phyloP scores from a whole-genome alignment of 2,797 vertebrate species.

The Sebastes flavidus region DNA sequence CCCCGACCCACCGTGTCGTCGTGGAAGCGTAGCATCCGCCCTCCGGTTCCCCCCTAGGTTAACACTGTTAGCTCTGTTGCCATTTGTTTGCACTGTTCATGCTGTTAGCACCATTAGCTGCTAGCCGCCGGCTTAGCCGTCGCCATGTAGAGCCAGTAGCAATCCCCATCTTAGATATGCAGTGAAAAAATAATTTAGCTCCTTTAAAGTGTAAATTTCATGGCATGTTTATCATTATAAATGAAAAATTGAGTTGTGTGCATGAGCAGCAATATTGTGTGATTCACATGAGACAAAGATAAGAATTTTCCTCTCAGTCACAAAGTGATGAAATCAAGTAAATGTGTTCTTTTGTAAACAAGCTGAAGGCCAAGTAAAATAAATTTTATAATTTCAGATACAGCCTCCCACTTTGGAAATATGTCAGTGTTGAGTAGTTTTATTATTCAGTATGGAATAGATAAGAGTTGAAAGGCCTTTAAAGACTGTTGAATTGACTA shows the following conservation, averaged over 20 bases:
- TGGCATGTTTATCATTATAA: neutral
- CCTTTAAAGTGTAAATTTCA: neutral
- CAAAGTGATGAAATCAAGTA: slow-evolving; percentile 16
- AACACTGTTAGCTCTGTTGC: neutral
- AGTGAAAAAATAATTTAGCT: neutral
- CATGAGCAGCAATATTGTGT: neutral
- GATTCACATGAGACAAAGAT: too few relatives aligned
- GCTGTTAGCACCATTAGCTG: neutral
- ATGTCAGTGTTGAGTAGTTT: slow-evolving; percentile 61
- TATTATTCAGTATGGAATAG: slow-evolving; percentile 59
- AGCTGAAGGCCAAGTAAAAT: slow-evolving; percentile 14
- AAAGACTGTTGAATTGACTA: slow-evolving; percentile 34
- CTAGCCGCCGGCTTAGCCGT: neutral
- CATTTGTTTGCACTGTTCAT: neutral
- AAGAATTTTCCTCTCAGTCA: neutral
- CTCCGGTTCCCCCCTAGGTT: neutral
- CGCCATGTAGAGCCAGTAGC: too few relatives aligned
- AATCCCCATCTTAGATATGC: too few relatives aligned
- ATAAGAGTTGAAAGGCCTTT: slow-evolving; percentile 58
- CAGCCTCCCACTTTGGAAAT: slow-evolving; percentile 35
- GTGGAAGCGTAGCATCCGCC: neutral
- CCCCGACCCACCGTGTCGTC: neutral
- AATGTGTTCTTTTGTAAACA: slow-evolving; percentile 20
- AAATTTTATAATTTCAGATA: slow-evolving; percentile 39
- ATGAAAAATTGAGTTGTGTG: neutral